A percentile compares a stretch with the other conserved stretches of the same genome.
These are phyloP conservation scores for Equus przewalskii DNA, from an alignment of 2,113 vertebrate species.

Conservation along the genomic window DNA sequence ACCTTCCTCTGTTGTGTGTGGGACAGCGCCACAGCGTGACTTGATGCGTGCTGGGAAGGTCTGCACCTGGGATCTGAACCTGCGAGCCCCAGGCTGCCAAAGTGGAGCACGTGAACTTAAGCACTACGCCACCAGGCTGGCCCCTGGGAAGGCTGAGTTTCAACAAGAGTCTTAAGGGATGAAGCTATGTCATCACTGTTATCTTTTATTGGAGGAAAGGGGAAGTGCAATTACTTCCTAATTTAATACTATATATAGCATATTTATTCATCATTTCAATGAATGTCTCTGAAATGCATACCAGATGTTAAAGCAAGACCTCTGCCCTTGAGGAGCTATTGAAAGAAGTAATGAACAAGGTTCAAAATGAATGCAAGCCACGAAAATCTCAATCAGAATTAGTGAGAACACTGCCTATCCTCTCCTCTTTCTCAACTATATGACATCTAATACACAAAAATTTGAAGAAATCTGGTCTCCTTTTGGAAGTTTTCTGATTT, in stretches of 20 bases:
- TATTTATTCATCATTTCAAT: not conserved
- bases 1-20: too few relatives aligned
- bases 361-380: slow-evolving; percentile 30
- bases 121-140: too few relatives aligned
- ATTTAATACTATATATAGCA: not conserved
- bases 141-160: slow-evolving; percentile 1
- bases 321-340: not conserved
- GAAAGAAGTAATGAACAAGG: not conserved
- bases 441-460: not conserved
- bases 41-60: too few relatives aligned
- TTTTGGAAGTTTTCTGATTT: slow-evolving; percentile 18
- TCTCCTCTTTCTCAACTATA: slow-evolving; percentile 29
- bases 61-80: too few relatives aligned
- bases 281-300: not conserved
- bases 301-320: not conserved
- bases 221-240: not conserved
- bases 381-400: not conserved
- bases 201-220: not conserved
- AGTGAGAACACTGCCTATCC: not conserved
- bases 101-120: too few relatives aligned
- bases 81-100: too few relatives aligned
- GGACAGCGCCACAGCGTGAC: too few relatives aligned
- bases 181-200: not conserved
- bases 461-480: not conserved
- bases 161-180: not conserved